phyloP scores from a whole-genome alignment of 2,888 invertebrate species.

The Perdita meconis region DNA sequence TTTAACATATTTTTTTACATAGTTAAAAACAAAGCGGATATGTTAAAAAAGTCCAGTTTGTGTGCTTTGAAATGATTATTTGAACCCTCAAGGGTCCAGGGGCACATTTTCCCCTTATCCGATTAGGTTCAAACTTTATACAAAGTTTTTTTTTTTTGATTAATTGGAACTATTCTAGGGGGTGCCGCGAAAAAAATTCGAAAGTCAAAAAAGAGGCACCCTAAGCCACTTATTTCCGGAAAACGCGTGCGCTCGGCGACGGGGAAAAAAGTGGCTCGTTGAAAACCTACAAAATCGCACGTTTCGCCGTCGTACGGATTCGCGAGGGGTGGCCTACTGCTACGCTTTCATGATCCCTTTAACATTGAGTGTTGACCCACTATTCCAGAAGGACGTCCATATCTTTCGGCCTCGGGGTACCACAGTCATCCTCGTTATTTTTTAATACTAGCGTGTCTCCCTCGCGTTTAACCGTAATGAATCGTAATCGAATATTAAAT shows the following conservation, averaged over 20 bases:
- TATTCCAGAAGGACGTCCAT: slow-evolving; percentile 51
- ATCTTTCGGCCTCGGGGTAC: slow-evolving; percentile 36
- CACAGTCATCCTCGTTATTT: slow-evolving; percentile 29
- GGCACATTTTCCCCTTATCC: too few relatives aligned
- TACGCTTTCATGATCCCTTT: slow-evolving; percentile 60
- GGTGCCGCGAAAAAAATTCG: too few relatives aligned
- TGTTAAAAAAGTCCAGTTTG: too few relatives aligned
- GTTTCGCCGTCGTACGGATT: slow-evolving; percentile 59
- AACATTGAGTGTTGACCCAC: slow-evolving; percentile 69
- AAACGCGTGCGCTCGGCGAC: slow-evolving; percentile 4
- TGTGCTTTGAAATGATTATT: too few relatives aligned
- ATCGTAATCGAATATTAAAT: slow-evolving; percentile 11
- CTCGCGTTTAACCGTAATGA: neutral
- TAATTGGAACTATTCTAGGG: too few relatives aligned
- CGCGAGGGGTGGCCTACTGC: slow-evolving; percentile 59
- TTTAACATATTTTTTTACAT: too few relatives aligned
- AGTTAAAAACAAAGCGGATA: too few relatives aligned
- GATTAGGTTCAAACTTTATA: too few relatives aligned
- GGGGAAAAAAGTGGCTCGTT: neutral
- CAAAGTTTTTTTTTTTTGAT: too few relatives aligned
- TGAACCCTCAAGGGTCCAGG: too few relatives aligned
- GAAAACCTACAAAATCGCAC: slow-evolving; percentile 67
- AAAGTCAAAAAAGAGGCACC: too few relatives aligned
- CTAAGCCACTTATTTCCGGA: slow-evolving; percentile 5
- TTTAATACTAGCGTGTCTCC: slow-evolving; percentile 27